phyloP scores from a whole-genome alignment of 2,888 invertebrate species.

The Conus canariensis region DNA sequence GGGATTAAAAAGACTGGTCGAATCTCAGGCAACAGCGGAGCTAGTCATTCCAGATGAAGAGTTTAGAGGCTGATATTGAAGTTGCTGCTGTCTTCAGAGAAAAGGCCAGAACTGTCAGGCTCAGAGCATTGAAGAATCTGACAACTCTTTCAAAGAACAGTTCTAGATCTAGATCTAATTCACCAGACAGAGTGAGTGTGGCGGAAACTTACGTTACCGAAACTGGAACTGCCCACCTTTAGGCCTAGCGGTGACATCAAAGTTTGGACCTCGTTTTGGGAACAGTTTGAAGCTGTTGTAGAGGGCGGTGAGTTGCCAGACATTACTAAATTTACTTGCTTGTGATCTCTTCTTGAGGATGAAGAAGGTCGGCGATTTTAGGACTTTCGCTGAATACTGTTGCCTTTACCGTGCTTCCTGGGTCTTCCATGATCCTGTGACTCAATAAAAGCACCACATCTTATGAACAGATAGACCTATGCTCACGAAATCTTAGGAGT shows the following conservation, averaged over 20 bases:
- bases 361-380: neutral
- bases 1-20: neutral
- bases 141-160: too few species aligned
- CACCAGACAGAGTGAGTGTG: neutral
- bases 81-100: neutral
- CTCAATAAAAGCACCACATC: too few species aligned
- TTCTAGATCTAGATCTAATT: too few species aligned
- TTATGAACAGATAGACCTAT: too few species aligned
- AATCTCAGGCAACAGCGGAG: neutral
- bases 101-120: neutral
- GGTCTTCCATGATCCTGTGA: too few species aligned
- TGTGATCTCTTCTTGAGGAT: neutral
- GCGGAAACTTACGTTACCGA: neutral
- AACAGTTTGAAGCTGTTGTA: constrained; percentile 8
- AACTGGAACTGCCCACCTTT: neutral
- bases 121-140: neutral
- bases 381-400: neutral
- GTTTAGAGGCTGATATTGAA: neutral
- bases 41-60: neutral
- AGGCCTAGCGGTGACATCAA: neutral
- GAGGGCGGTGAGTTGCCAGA: neutral
- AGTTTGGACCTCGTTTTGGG: constrained; percentile 4
- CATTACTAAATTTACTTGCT: neutral
- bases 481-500: too few species aligned
- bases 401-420: too few species aligned